These are phyloP conservation scores for Anser brachyrhynchus DNA, from an alignment of 2,113 vertebrate species.

Conservation along the genomic window DNA sequence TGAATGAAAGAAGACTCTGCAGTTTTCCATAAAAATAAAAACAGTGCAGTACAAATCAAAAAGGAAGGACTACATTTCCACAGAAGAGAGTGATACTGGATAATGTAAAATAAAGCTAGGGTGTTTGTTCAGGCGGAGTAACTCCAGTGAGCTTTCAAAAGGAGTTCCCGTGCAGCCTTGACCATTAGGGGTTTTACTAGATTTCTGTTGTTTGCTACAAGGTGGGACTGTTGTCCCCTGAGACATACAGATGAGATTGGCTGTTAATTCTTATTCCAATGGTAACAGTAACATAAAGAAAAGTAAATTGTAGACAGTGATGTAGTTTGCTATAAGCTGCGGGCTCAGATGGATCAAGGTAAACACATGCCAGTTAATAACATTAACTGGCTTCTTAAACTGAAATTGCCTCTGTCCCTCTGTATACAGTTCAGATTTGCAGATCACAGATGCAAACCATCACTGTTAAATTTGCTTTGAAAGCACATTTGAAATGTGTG, in stretches of 20 bases:
- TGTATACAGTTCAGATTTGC: background rate
- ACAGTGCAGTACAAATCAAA: background rate
- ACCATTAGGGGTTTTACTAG: background rate
- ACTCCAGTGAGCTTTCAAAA: background rate
- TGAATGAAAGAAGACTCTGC: background rate
- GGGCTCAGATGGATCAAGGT: background rate
- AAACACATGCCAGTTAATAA: background rate
- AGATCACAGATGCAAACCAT: background rate
- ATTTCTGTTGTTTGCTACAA: background rate
- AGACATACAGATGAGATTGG: background rate
- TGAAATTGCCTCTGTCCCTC: background rate
- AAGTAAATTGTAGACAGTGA: background rate
- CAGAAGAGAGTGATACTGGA: background rate
- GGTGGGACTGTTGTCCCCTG: background rate
- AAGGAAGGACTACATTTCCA: background rate
- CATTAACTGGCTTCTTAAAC: background rate
- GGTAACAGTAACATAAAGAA: background rate
- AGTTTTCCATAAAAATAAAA: background rate
- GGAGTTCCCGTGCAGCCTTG: background rate
- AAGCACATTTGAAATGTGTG: background rate
- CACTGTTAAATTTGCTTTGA: background rate
- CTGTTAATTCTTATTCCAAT: background rate
- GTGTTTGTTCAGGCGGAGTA: background rate
- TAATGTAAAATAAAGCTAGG: background rate
- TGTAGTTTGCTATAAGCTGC: background rate